Base-by-base conservation (phyloP, 2,888 invertebrate genomes). In the Drosophila mercatorum region DNA sequence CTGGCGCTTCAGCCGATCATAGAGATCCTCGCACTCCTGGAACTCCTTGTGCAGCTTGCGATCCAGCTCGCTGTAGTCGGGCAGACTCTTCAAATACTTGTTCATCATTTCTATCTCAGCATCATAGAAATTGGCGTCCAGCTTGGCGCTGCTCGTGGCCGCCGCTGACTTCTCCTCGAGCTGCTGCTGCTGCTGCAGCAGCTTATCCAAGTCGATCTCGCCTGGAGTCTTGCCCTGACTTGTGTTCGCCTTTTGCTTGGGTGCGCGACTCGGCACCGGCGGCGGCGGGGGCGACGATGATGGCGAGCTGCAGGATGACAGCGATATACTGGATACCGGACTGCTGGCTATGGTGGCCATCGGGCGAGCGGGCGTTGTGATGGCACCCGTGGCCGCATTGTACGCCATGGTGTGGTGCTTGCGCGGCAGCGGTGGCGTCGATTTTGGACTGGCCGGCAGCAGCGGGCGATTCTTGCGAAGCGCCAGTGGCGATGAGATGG, bases 41-140 rank as follows among this genome's bases (percentile, higher is more conserved):
- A 92, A 93, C 85, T 93, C 93, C 68, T 92, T 88, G 75, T 92
- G 92, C 68, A 93, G 79, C 74, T 93, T 92, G 34, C 92, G 91
- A 75, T 93, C 92, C 56, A 93, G 68, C 65, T 93, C 93, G 53
- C 91, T 92, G 64, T 93, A 93, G 71, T 93, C 93, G 56, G 93
- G 93, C 64, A 93, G 67, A 79, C 93, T 93, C 79, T 92, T 92
- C n/a, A 93, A 84, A 85, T 93, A 93, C 75, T 92, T 92, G 74
- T 93, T 93, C 93, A 93, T 93, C 90, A 93, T 93, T 80, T 93
- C 93, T 46, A 93, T 93, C 69, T 93, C 93, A 5, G 92, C 92
- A 78, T 92, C 92, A 67, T 93, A 93, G 70, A 92, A 91, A 68
- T 93, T 90, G 7, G 92, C 92, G 74, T 92, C 91, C 58, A 90